Evolutionary conservation across 2,113 vertebrate genomes (phyloP), one percentile per base, ranked within the genome.

Genomic region (Hassar affinis): DNA sequence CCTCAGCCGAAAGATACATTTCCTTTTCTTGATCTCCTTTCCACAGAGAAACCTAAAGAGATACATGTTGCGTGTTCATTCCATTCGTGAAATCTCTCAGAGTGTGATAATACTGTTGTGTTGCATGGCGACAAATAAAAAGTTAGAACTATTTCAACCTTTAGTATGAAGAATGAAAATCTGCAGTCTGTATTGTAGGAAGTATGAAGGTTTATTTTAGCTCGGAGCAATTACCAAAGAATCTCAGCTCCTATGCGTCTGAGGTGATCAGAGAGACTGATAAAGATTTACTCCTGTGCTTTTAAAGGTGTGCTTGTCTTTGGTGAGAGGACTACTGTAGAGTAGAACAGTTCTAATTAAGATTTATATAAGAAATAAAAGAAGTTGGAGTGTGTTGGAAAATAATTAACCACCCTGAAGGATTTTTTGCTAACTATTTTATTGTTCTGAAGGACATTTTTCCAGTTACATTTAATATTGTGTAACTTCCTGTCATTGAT

Each of bases 11-110:
- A 99, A 99, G 87, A 99, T 98, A 89, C 96, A 98, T 86, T 99
- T 98, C 92, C 98, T 98, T 91, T 98, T 98, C 71, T 99, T 99
- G 4, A 99, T 98, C 90, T 99, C 98, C 81, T 98, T 99, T 74
- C 98, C 98, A 0, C 97, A 98, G 57, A 99, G 94, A 86, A 99
- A 99, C 93, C 98, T 99, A 78, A 25, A 88, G 3, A 38, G 54
- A 54, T 5, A 76, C 27, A 2, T 7, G 6, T 1, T 77, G 20
- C 30, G 25, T 38, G 25, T 77, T 4, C 4, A 52, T 49, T 17
- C 20, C 38, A 71, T 74, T 49, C 0, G 6, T 49, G 10, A 72
- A 72, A 71, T 47, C 22, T 5, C 2, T 3, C 38, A 49, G 22
- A 45, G 15, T 15, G 12, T 30, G 22, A 45, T 14, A 3, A 71